A percentile compares a stretch with the other conserved stretches of the same genome.
phyloP scores from a whole-genome alignment of 1,140 invertebrate species.

The Himalopsyche phryganea region DNA sequence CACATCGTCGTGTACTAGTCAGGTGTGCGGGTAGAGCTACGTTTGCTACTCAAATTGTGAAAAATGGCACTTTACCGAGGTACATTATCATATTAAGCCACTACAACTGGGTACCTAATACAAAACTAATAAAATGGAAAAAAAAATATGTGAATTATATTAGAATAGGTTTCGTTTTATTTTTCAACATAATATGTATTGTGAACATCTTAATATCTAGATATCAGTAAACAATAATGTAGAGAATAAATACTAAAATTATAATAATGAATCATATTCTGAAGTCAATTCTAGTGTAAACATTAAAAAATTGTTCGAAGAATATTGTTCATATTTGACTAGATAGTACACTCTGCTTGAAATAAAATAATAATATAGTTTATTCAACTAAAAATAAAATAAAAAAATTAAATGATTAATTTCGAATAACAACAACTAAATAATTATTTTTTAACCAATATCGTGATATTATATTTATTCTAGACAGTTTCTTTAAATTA shows the following conservation, averaged over 20 bases:
- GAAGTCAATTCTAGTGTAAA: slow-evolving; percentile 11
- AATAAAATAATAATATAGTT: slow-evolving; percentile 25
- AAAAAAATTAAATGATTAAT: slow-evolving; percentile 14
- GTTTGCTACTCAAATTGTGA: too few species aligned
- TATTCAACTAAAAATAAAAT: slow-evolving; percentile 26
- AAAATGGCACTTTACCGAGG: too few species aligned
- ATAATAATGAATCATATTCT: slow-evolving; percentile 17
- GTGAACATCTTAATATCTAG: background rate
- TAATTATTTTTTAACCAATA: slow-evolving; percentile 3
- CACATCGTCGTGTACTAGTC: too few species aligned
- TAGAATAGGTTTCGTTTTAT: background rate
- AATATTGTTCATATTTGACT: slow-evolving; percentile 29
- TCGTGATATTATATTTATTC: too few species aligned
- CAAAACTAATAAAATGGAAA: too few species aligned
- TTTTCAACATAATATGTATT: background rate
- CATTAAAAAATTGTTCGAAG: slow-evolving; percentile 13
- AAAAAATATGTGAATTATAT: too few species aligned
- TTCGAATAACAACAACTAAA: slow-evolving; percentile 4
- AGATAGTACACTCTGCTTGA: slow-evolving; percentile 33
- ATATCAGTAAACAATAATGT: slow-evolving; percentile 1
- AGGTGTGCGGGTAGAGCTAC: too few species aligned
- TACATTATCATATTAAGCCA: too few species aligned
- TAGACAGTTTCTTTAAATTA: too few species aligned
- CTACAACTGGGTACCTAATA: too few species aligned
- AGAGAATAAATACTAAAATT: slow-evolving; percentile 9